A percentile compares a stretch with the other conserved stretches of the same genome.
phyloP scores from a whole-genome alignment of 2,113 vertebrate genomes.

The Tetraodon nigroviridis region DNA sequence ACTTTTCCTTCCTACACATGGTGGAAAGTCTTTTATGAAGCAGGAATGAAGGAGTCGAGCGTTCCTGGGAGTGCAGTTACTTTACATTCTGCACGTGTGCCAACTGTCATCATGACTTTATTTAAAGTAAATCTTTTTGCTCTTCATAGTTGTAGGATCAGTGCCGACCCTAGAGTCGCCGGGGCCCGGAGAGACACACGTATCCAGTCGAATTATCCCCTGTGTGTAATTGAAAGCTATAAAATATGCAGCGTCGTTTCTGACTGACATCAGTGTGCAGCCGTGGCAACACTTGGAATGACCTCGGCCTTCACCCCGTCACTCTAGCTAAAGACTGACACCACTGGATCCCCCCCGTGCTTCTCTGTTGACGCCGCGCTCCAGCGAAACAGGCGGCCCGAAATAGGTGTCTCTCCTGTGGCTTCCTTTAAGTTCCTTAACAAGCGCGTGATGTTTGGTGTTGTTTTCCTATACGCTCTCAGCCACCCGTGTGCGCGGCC shows the following conservation, averaged over 20 bases:
- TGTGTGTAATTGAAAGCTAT: constrained; percentile 37
- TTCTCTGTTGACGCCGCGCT: constrained; percentile 14
- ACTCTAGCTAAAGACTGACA: constrained; percentile 19
- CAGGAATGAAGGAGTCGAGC: too few species aligned
- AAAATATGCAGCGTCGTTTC: constrained; percentile 15
- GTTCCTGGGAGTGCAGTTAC: too few species aligned
- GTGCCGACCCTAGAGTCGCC: too few species aligned
- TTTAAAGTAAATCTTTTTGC: too few species aligned
- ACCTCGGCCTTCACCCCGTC: constrained; percentile 24
- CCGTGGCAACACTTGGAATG: constrained; percentile 27
- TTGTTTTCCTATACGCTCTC: constrained; percentile 50
- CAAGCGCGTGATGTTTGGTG: constrained; percentile 36
- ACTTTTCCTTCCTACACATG: neutral
- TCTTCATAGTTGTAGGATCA: too few species aligned
- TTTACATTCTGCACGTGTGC: too few species aligned
- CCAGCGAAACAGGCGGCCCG: constrained; percentile 24
- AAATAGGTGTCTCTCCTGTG: constrained; percentile 12
- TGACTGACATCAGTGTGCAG: constrained; percentile 36
- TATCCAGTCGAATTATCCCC: constrained; percentile 29
- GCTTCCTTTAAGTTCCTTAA: constrained; percentile 20
- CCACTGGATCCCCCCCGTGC: constrained; percentile 12
- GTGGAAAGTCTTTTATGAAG: too few species aligned
- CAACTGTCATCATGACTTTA: too few species aligned
- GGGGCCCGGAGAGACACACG: constrained; percentile 13
- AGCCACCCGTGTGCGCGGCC: constrained; percentile 33